phyloP scores from a whole-genome alignment of 1,140 invertebrate genomes.

The Triops cancriformis region DNA sequence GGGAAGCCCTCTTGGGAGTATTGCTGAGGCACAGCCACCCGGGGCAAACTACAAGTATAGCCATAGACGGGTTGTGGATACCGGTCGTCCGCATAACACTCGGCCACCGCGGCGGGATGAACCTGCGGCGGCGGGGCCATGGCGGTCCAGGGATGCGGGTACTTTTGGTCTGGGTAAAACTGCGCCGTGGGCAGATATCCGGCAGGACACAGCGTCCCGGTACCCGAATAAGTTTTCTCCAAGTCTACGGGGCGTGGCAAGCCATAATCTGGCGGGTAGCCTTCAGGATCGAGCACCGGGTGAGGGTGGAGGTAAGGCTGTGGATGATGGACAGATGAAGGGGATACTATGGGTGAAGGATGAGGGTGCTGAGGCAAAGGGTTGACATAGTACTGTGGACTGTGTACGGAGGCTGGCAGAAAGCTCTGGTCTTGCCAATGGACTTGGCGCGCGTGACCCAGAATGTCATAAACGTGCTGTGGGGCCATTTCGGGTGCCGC shows the following conservation, averaged over 20 bases:
- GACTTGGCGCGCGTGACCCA: conserved; percentile 17
- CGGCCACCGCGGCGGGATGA: conserved; percentile 39
- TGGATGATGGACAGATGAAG: conserved; percentile 34
- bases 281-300: conserved; percentile 60
- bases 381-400: conserved; percentile 15
- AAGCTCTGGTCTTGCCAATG: conserved; percentile 27
- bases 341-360: conserved; percentile 34
- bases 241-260: conserved; percentile 40
- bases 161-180: conserved; percentile 28
- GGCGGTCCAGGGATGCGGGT: conserved; percentile 15
- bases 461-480: conserved; percentile 3
- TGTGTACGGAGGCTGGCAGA: conserved; percentile 15
- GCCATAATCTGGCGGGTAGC: conserved; percentile 69
- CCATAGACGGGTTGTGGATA: conserved; percentile 47
- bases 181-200: conserved; percentile 33
- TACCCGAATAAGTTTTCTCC: conserved; percentile 18
- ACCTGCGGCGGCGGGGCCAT: conserved; percentile 18
- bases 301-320: conserved; percentile 58
- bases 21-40: neutral
- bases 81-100: conserved; percentile 66
- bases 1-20: conserved; percentile 22
- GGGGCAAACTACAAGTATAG: neutral
- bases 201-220: conserved; percentile 26
- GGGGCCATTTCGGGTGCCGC: conserved; percentile 8
- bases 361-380: conserved; percentile 39